Evolutionary conservation across 1,140 invertebrate genomes (phyloP).

Genomic region (Triops cancriformis): DNA sequence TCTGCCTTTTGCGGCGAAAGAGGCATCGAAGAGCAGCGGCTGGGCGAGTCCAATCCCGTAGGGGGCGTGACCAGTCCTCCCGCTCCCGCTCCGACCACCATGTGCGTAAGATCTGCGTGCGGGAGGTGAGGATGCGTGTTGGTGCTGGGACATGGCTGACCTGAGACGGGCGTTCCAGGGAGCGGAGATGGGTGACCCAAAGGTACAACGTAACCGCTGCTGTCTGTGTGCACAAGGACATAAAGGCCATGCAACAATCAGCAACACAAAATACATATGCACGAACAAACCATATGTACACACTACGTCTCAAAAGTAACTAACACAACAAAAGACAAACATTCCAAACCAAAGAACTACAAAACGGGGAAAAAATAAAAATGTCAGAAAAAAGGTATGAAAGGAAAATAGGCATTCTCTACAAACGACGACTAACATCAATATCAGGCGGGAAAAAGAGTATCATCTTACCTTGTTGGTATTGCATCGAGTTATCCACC

Average conservation of each 20-base stretch:
- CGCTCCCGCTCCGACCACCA: constrained; percentile 18
- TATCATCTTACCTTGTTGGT: constrained; percentile 45
- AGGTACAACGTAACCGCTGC: constrained; percentile 30
- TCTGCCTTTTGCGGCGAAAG: constrained; percentile 27
- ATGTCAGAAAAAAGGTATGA: constrained; percentile 36
- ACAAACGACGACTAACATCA: constrained; percentile 17
- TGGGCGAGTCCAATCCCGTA: constrained; percentile 7
- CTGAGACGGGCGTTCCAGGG: constrained; percentile 26
- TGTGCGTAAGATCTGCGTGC: constrained; percentile 27
- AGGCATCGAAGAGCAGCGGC: constrained; percentile 15
- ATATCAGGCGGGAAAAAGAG: constrained; percentile 21
- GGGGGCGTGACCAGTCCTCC: constrained; percentile 18
- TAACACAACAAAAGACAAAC: constrained; percentile 21
- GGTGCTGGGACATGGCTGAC: constrained; percentile 28
- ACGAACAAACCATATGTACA: constrained; percentile 19
- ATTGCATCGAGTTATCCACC: constrained; percentile 53
- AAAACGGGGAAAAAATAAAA: constrained; percentile 37
- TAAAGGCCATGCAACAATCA: constrained; percentile 25
- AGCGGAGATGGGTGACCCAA: constrained; percentile 16
- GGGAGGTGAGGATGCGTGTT: constrained; percentile 30
- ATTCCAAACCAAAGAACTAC: neutral
- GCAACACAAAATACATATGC: neutral
- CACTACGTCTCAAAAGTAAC: constrained; percentile 10
- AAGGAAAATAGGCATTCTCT: constrained; percentile 1
- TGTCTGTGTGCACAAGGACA: constrained; percentile 28